Conservation (phyloP, 1,140 invertebrate genomes). For the Rhopalosiphum padi region DNA sequence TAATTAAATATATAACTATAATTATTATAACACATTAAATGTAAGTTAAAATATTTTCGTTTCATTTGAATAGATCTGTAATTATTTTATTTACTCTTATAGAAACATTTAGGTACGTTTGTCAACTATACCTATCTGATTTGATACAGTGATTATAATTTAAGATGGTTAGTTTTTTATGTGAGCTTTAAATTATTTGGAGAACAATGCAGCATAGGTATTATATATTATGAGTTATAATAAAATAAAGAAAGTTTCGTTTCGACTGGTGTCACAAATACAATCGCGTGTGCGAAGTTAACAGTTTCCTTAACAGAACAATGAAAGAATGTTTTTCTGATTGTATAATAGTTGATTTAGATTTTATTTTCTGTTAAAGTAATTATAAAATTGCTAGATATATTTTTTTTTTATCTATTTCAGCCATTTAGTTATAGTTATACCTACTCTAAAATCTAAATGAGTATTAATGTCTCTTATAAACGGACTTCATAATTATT, state of each 20-base stretch:
- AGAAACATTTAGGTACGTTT: background rate
- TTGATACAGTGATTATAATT: background rate
- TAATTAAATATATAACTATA: too few species aligned
- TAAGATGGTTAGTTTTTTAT: conserved; percentile 8
- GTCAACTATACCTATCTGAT: background rate
- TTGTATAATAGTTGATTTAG: conserved; percentile 37
- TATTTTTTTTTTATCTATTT: background rate
- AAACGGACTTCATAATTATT: background rate
- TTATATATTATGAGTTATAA: conserved; percentile 38
- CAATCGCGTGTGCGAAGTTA: conserved; percentile 32
- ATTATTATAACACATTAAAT: too few species aligned
- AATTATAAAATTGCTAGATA: conserved; percentile 21
- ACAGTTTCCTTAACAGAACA: conserved; percentile 54
- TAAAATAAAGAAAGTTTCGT: conserved; percentile 54
- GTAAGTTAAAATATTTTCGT: background rate
- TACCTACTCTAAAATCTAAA: background rate
- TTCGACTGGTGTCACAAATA: conserved; percentile 56
- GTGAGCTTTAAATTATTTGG: conserved; percentile 11
- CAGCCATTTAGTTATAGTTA: background rate
- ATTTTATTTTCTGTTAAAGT: conserved; percentile 24
- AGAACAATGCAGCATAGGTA: background rate
- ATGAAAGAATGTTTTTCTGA: conserved; percentile 46
- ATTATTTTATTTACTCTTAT: background rate
- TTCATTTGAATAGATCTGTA: background rate
- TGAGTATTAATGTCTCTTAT: background rate